Base-by-base conservation (phyloP, 2,113 vertebrate genomes). In the Onychostoma macrolepis region DNA sequence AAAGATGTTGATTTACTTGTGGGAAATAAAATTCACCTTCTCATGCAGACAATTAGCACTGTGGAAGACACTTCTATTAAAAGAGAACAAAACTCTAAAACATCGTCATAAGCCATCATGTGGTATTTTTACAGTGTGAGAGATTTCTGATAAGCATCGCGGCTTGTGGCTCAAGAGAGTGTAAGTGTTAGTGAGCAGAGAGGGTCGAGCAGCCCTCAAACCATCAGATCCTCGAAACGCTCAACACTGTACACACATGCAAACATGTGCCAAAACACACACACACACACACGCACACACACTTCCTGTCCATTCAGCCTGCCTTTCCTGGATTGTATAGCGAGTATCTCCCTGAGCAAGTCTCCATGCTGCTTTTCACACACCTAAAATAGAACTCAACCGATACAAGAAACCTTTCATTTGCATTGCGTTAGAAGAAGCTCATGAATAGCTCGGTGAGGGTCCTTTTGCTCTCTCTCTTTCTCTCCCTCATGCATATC, bases 221-320 rank as follows among this genome's bases (percentile, higher is more conserved):
- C 36, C 11, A 43, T 43, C 33, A 63, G 24, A 63, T 63, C 36
- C 56, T 43, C 21, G 11, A 58, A 80, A 58, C 33, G 36, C 21
- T 61, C 21, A 53, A 19, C 45, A 21, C 17, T 3, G 26, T 78
- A 53, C 50, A 58, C 50, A 53, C 45, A 78, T 56, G 26, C 50
- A 50, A 11, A 56, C 4, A 8, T 38, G 10, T n/a, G 72, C 48
- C 48, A 26, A 77, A 45, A 80, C 48, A 43, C 43, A 84, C 13
- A 84, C 13, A 15, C 50, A 45, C 58, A 79, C 41, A 48, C 4
- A 21, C 30, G 30, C 19, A 69, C 43, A 58, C 76, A 86, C 45
- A 83, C 30, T 75, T 83, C 33, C 50, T 61, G 75, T 87, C 48
- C 79, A 85, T 87, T 82, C 38, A 87, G 75, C 43, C 13, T 12